Base-by-base conservation (phyloP, 2,888 invertebrate species). In the Zootermopsis nevadensis region DNA sequence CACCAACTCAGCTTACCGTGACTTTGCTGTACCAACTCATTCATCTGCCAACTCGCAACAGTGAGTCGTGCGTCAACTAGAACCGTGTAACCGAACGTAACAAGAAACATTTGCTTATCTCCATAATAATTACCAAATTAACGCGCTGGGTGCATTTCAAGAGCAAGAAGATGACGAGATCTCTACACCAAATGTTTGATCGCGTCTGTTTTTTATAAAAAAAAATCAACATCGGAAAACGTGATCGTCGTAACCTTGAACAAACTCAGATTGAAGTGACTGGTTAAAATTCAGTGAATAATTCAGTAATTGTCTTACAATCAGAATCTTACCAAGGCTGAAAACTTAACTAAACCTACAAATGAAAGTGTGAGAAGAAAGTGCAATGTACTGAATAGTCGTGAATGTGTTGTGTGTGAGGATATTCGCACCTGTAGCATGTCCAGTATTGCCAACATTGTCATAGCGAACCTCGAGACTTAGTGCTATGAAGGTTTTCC, bases 1-100 rank as follows among this genome's bases (percentile, higher is more conserved):
- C 74, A 74, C 74, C 24, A 60, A 30, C 19, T 69, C 69, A 69
- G 33, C 33, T 38, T 74, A 74, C 74, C 74, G 74, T 74, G 74
- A 74, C 74, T 38, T n/a, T 2, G 74, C 74, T n/a, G 27, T n/a
- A 35, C 38, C 74, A 74, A 10, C 74, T n/a, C 74, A 74, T 74
- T 42, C 74, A 74, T 42, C 38, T n/a, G 74, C n/a, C 38, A 33
- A 31, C 33, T 8, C 30, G 30, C 69, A 12, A 60, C 60, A 69
- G 69, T 33, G 19, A 69, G 69, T 33, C 8, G 33, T 69, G 33
- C 69, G 33, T 33, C 33, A 33, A 69, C 69, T 33, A 27, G 60
- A 27, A 12, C 7, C 33, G 19, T 69, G 30, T 6, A 69, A 30
- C 31, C 27, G 22, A 55, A 12, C 10, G 10, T 27, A 27, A 10